Base-by-base conservation (phyloP, 2,113 vertebrate species). In the Onychorhynchus coronatus region DNA sequence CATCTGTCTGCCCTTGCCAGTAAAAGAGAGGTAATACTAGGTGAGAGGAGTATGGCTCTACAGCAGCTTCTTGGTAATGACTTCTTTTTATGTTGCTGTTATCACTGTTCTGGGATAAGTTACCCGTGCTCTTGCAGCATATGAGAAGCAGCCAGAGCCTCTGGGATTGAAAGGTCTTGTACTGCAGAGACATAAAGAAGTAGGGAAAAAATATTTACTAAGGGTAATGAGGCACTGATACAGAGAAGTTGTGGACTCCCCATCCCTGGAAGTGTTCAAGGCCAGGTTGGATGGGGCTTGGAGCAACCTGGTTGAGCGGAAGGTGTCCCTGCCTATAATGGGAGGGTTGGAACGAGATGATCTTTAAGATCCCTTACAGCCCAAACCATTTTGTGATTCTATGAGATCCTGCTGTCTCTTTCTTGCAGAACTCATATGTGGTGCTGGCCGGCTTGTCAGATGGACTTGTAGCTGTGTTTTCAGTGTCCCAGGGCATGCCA, bases 371-470 rank as follows among this genome's bases (percentile, higher is more conserved):
- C 41, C 23, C 17, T 75, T 50, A 55, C 31, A 37, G 12, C 47
- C 31, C 55, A 75, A 73, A 25, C 41, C 62, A 11, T 62, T 62
- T 23, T 28, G 4, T 9, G 53, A 75, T 55, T 68, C 47, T 6
- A 27, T 24, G 5, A 42, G 1, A 23, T 55, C 46, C 82, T 71
- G 37, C 4, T 28, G 1, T 63, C 17, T 49, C 28, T 76, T 65
- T 33, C 72, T 76, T 7, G 8, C 94, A 99, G 99, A 98, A 97
- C 56, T 98, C 98, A 1, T 98, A 98, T 4, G 25, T 98, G 82
- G 98, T 99, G 89, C 98, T 99, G 96, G 99, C 98, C 0, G 99
- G 99, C 58, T 98, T 99, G 98, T 98, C 98, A 0, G 99, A 99
- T 0, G 99, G 99, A 25, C 98, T 99, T 5, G 92, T 99, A 58